Base-by-base conservation (phyloP, 1,140 invertebrate genomes). In the Stegodyphus mimosarum region DNA sequence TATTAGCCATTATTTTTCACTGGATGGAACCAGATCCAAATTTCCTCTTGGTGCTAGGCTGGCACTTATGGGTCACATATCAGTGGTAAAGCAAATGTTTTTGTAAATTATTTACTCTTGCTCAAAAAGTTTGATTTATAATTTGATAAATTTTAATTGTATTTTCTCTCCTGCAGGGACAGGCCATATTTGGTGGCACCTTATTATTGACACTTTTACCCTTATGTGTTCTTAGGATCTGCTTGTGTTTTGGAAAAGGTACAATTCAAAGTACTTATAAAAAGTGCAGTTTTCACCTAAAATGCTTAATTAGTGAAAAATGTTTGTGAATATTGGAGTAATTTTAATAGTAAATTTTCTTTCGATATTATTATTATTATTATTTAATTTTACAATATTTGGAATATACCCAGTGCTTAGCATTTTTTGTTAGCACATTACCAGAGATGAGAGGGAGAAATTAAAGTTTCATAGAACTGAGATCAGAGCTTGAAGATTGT, bases 1-100 rank as follows among this genome's bases (percentile, higher is more conserved):
- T 84, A 88, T 94, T 48, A 90, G 89, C n/a, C 94, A 96, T 88
- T 92, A 92, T 85, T 97, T 97, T 92, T 94, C 95, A 50, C 90
- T 97, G 49, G 95, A 97, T 91, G 94, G 93, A 9, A 93, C 93
- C 15, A 90, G 91, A 88, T 89, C 94, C 52, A 91, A 91, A 63
- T 96, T 96, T 91, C 90, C 91, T 66, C 88, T 96, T 74, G 90
- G 94, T 70, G 91, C 95, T 48, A 92, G 94, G 89, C 90, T 96
- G 78, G 90, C 94, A 49, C 91, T 97, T 6, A 96, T 93, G 55
- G 93, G 95, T 90, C 92, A 94, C 67, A 93, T 92, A 88, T 90
- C 89, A 80, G 91, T 96, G 88, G 95, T 96, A 92, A 60, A 2
- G 5, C 1, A 60, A 60, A 60, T 60, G 1, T 60, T 10, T 9